These are phyloP conservation scores for Gadopsis marmoratus DNA, from an alignment of 2,797 vertebrate genomes.

Conservation along the genomic window DNA sequence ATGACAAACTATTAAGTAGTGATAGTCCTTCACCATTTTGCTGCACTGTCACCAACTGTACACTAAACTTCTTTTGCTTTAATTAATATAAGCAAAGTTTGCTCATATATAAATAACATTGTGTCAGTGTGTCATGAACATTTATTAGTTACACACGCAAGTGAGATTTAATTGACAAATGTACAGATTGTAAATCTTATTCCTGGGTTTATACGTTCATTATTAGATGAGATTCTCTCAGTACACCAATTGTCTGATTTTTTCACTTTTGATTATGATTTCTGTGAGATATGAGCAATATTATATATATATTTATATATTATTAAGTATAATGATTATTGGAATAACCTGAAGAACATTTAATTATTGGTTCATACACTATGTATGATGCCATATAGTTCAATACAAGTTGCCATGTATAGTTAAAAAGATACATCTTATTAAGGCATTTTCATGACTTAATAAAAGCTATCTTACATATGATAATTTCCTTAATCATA, in stretches of 20 bases:
- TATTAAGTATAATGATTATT: not conserved
- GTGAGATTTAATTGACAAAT: conserved; percentile 3
- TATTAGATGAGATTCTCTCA: not conserved
- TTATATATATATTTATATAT: no score
- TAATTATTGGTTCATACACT: not conserved
- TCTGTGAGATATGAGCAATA: no score
- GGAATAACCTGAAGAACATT: not conserved
- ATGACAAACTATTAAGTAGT: not conserved
- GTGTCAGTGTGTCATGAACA: not conserved
- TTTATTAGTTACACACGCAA: conserved; percentile 9
- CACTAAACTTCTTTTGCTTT: conserved; percentile 55
- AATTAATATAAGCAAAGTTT: conserved; percentile 10
- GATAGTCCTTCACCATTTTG: conserved; percentile 25
- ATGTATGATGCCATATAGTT: not conserved
- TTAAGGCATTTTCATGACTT: not conserved
- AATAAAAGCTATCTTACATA: not conserved
- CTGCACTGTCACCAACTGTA: conserved; percentile 19
- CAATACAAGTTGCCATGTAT: not conserved
- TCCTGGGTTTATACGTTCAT: not conserved
- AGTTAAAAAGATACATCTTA: not conserved
- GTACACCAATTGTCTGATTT: not conserved
- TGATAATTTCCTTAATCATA: not conserved
- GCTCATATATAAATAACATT: not conserved
- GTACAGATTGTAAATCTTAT: not conserved
- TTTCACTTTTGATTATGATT: not conserved